These are phyloP conservation scores for Lophius americanus DNA, from an alignment of 2,797 vertebrate genomes.

Conservation along the genomic window DNA sequence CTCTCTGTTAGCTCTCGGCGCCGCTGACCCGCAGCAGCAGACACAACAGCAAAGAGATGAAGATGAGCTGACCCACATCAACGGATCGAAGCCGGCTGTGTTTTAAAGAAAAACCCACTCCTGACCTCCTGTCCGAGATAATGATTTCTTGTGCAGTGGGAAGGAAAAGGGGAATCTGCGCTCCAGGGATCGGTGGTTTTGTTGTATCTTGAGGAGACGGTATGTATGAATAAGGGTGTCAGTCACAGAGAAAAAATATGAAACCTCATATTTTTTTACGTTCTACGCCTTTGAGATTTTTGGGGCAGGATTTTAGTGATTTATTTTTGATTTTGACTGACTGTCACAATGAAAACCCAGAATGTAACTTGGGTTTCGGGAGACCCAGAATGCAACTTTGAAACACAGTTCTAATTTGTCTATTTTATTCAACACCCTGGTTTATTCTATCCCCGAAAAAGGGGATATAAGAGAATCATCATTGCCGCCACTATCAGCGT, in stretches of 20 bases:
- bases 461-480: too few relatives aligned
- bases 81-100: conserved; percentile 27
- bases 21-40: conserved; percentile 79
- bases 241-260: background rate
- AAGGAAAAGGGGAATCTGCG: conserved; percentile 6
- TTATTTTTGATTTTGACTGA: too few relatives aligned
- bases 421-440: too few relatives aligned
- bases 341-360: too few relatives aligned
- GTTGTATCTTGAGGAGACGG: background rate
- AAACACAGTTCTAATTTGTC: too few relatives aligned
- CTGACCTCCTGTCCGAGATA: conserved; percentile 23
- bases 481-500: too few relatives aligned
- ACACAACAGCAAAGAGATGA: conserved; percentile 35
- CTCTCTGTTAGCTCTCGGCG: conserved; percentile 82
- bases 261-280: background rate
- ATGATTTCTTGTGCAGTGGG: background rate
- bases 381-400: too few relatives aligned
- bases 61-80: conserved; percentile 35
- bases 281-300: background rate
- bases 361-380: too few relatives aligned
- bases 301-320: background rate
- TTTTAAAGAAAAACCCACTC: conserved; percentile 35
- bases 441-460: too few relatives aligned
- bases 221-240: background rate
- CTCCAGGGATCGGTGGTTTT: conserved; percentile 8